Evolutionary conservation across 2,113 vertebrate species (phyloP).

Genomic region (Corythornis cristatus): DNA sequence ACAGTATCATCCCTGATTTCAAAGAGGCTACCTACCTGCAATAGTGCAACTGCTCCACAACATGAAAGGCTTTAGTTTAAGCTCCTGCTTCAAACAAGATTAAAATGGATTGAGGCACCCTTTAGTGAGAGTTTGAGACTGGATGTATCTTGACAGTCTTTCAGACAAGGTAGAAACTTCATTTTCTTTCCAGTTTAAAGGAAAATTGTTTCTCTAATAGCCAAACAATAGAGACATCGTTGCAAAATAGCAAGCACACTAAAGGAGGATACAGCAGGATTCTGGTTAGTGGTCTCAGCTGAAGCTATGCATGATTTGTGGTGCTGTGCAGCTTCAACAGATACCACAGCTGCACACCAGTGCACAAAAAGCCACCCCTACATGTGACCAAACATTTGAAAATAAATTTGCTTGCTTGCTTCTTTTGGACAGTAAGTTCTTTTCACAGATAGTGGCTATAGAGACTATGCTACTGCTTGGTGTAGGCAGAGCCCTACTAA

Average conservation of each 20-base stretch:
- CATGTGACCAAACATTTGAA: background rate
- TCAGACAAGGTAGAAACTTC: background rate
- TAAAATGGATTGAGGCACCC: background rate
- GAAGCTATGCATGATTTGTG: background rate
- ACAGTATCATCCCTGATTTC: background rate
- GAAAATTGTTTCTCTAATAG: background rate
- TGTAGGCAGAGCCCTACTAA: background rate
- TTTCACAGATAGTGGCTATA: background rate
- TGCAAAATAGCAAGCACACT: background rate
- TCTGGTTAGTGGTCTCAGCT: background rate
- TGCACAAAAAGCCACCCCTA: background rate
- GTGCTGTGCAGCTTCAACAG: background rate
- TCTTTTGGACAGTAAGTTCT: background rate
- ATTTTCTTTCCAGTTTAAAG: background rate
- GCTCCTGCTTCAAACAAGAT: background rate
- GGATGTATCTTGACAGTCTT: rapidly evolving
- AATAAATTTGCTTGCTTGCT: background rate
- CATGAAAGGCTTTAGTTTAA: background rate
- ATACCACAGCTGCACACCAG: background rate
- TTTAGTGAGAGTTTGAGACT: background rate
- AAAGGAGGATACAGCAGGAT: background rate
- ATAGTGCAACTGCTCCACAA: background rate
- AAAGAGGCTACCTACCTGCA: background rate
- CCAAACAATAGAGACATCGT: rapidly evolving
- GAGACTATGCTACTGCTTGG: background rate